Percentiles rank a stretch among this genome's conserved stretches.
These are phyloP conservation scores for Mus spretus DNA, from an alignment of 2,797 vertebrate species.

Conservation along the genomic window DNA sequence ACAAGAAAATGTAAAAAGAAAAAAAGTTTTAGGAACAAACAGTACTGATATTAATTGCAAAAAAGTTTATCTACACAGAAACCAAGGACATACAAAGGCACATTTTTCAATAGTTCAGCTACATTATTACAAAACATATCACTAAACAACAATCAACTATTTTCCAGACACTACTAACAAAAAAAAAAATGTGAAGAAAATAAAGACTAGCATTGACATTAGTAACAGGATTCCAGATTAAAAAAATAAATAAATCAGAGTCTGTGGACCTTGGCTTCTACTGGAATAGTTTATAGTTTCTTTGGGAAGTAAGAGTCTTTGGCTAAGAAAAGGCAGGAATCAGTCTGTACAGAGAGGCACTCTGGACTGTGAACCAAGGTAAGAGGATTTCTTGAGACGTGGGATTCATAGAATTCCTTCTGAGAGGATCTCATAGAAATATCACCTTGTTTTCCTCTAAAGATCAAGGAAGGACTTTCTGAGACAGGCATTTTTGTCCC, in stretches of 20 bases:
- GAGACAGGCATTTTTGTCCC: background rate
- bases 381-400: background rate
- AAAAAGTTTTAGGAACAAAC: conserved; percentile 6
- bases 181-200: conserved; percentile 29
- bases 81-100: conserved; percentile 3
- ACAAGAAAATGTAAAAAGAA: background rate
- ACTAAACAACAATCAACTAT: background rate
- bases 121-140: conserved; percentile 21
- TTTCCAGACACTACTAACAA: background rate
- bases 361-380: background rate
- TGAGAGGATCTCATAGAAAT: background rate
- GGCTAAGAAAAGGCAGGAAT: background rate
- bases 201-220: background rate
- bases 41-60: background rate
- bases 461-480: background rate
- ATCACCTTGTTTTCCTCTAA: background rate
- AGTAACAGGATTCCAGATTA: conserved; percentile 7
- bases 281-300: background rate
- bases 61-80: background rate
- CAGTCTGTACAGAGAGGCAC: background rate
- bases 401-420: background rate
- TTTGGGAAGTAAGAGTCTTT: background rate
- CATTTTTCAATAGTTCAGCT: background rate
- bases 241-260: background rate
- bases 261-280: background rate